A percentile compares a stretch with the other conserved stretches of the same genome.
Evolutionary conservation across 2,113 vertebrate species (phyloP).

Genomic region (Scophthalmus maximus): DNA sequence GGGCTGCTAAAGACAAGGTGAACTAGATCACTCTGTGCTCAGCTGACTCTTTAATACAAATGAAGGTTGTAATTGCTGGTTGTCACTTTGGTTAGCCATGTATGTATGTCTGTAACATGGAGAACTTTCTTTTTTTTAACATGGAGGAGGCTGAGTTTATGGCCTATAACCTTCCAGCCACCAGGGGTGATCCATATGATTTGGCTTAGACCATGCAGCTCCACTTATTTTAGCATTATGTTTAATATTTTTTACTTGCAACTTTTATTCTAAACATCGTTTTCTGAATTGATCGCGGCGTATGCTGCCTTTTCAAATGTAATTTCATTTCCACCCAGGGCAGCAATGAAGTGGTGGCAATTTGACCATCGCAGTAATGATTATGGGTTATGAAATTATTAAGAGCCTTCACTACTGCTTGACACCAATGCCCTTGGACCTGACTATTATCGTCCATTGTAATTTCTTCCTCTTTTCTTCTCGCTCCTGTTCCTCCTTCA

Average conservation of each 20-base stretch:
- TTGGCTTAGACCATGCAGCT: too few species aligned
- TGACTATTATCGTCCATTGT: slow-evolving; percentile 28
- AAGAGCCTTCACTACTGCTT: slow-evolving; percentile 30
- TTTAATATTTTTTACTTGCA: slow-evolving; percentile 3
- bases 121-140: too few species aligned
- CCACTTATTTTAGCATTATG: background rate
- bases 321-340: slow-evolving; percentile 4
- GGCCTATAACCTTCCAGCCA: too few species aligned
- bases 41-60: too few species aligned
- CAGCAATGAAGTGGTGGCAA: slow-evolving; percentile 26
- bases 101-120: too few species aligned
- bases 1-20: too few species aligned
- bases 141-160: too few species aligned
- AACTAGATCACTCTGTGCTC: too few species aligned
- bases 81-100: too few species aligned
- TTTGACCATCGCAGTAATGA: slow-evolving; percentile 35
- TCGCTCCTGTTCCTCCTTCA: slow-evolving; percentile 43
- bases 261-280: too few species aligned
- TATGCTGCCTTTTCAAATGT: slow-evolving; percentile 5
- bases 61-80: too few species aligned
- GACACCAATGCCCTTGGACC: slow-evolving; percentile 47
- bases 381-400: slow-evolving; percentile 32
- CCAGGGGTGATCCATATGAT: background rate
- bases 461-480: background rate
- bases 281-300: background rate